Base-by-base conservation (phyloP, 2,113 vertebrate genomes). In the Lynx canadensis region DNA sequence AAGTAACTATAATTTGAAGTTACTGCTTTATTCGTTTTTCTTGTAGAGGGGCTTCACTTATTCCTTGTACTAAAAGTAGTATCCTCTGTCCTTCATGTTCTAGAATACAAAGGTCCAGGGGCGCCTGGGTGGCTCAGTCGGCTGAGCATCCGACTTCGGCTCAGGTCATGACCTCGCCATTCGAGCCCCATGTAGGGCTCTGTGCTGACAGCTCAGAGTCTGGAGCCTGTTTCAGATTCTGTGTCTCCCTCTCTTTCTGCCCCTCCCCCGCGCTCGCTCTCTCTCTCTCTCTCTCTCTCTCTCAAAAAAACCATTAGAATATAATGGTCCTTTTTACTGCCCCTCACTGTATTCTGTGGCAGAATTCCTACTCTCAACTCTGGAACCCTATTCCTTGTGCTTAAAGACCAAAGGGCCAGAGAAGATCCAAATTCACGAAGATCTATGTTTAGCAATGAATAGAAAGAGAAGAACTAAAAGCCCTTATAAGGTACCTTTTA, bases 361-460 rank as follows among this genome's bases (percentile, higher is more conserved):
- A 92, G 73, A 95, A 21, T 84, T 57, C 23, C 73, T 69, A 55
- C 38, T 36, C 29, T 91, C 57, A 74, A 45, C 25, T 69, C 68
- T 74, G 55, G 55, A 97, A 74, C 23, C 33, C 27, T 85, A 50
- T 68, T 93, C 65, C 73, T 83, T 94, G 81, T 38, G 89, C 52
- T 68, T 27, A 81, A 95, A 86, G 73, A 69, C 13, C 41, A 21
- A 92, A 83, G n/a, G 57, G 41, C 12, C 52, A 38, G n/a, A 52
- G n/a, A 96, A 19, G n/a, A 88, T 33, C 48, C 50, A 65, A 87
- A 65, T 14, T 65, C 41, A 84, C 12, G 23, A 50, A 74, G n/a
- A 84, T 94, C 80, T 91, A 71, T 60, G 92, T 76, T 88, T 19
- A 94, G 71, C 25, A 96, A 63, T 84, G 41, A 91, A 91, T 66